These are phyloP conservation scores for Mus minutoides DNA, from an alignment of 2,797 vertebrate species.

Conservation along the genomic window DNA sequence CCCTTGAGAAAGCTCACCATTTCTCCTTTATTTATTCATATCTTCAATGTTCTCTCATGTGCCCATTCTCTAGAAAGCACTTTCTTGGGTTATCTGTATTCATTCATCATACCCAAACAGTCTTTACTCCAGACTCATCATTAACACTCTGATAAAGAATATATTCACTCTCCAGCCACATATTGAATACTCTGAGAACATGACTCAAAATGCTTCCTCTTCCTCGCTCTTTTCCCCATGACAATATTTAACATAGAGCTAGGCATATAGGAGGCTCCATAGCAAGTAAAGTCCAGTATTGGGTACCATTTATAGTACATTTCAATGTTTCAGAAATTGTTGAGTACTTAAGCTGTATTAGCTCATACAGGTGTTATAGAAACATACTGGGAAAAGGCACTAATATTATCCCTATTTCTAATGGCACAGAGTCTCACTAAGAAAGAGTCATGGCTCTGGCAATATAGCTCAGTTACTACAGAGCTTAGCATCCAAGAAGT, in stretches of 20 bases:
- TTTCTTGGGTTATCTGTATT: slow-evolving; percentile 7
- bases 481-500: neutral
- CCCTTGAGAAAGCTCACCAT: neutral
- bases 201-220: neutral
- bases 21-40: neutral
- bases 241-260: neutral
- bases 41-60: slow-evolving; percentile 41
- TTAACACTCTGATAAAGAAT: neutral
- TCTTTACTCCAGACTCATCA: neutral
- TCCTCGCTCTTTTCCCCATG: neutral
- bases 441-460: neutral
- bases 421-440: slow-evolving; percentile 17
- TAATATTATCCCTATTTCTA: slow-evolving; percentile 11
- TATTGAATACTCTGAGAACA: slow-evolving; percentile 9
- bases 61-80: slow-evolving; percentile 8
- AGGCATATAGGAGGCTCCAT: neutral
- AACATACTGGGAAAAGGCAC: slow-evolving; percentile 26
- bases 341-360: slow-evolving; percentile 15
- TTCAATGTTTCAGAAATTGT: slow-evolving; percentile 5
- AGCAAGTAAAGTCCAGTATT: neutral
- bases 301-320: neutral
- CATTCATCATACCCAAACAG: neutral
- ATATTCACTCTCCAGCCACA: slow-evolving; percentile 11
- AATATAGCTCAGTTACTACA: neutral
- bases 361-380: slow-evolving; percentile 10